Base-by-base conservation (phyloP, 2,888 invertebrate species). In the Scrobipalpa atriplicella region DNA sequence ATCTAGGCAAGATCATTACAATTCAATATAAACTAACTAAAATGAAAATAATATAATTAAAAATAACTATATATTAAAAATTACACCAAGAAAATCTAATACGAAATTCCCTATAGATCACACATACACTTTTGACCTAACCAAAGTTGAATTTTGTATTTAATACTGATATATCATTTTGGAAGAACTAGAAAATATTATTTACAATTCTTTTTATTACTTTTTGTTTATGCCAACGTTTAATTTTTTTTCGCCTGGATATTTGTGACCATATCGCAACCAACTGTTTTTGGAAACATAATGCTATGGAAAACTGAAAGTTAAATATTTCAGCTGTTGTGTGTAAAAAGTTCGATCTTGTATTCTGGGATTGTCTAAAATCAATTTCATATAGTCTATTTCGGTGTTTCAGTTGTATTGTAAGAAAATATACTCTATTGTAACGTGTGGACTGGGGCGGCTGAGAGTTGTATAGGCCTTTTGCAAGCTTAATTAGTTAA, bases 291-390 rank as follows among this genome's bases (percentile, higher is more conserved):
- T 78, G 78, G 69, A 71, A 82, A 81, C 70, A 69, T 69, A 78
- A 70, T 71, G 68, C 71, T 79, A 83, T 82, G 77, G 78, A 80
- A 86, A 74, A 69, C 64, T 56, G 70, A 76, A 84, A 84, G 69
- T 73, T 69, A 85, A 85, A 74, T 78, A 82, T 79, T 78, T 81
- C 72, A 82, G 76, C 78, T 87, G 87, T 82, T 85, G 84, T 87
- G 83, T 90, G 92, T 92, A 92, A 92, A 92, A 92, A 92, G 92
- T 92, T 85, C 75, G 92, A 92, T 92, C 92, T 92, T 92, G 92
- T 92, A 92, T 90, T 92, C 92, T 92, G 92, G 92, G 85, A 88
- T 92, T 90, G 91, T 87, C 83, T 86, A 86, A 91, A 92, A 89
- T 89, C 79, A 91, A 91, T 87, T 84, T 86, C 70, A 86, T 89